These are phyloP conservation scores for Apamea monoglypha DNA, from an alignment of 2,888 invertebrate species.

Conservation along the genomic window DNA sequence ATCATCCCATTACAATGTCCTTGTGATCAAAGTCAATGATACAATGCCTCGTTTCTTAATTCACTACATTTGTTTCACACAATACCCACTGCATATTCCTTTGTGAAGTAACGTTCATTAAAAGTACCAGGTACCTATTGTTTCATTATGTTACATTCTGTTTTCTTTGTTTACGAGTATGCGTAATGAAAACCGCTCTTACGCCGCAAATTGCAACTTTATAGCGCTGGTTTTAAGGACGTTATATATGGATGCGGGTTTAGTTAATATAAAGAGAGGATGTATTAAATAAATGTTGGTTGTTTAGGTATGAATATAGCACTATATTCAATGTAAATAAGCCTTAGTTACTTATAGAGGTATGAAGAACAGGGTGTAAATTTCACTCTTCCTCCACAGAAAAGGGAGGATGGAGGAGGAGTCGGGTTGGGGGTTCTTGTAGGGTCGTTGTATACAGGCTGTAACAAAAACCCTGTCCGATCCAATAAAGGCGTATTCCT, in stretches of 20 bases:
- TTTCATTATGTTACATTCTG: constrained; percentile 63
- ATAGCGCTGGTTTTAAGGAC: constrained; percentile 40
- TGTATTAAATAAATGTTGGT: constrained; percentile 23
- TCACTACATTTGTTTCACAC: constrained; percentile 47
- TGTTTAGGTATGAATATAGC: neutral
- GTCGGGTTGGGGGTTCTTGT: too few relatives aligned
- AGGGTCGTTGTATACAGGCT: too few relatives aligned
- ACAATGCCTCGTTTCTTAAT: constrained; percentile 51
- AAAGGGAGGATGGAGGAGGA: too few relatives aligned
- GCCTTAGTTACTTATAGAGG: neutral
- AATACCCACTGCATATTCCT: constrained; percentile 44
- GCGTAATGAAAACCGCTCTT: constrained; percentile 71
- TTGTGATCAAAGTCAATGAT: constrained; percentile 6
- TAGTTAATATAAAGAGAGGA: neutral
- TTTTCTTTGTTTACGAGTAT: constrained; percentile 70
- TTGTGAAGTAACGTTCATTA: constrained; percentile 51
- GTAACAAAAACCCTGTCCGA: too few relatives aligned
- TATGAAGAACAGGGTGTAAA: too few relatives aligned
- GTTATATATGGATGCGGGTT: neutral
- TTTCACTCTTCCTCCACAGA: too few relatives aligned
- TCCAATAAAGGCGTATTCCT: too few relatives aligned
- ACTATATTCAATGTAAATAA: neutral
- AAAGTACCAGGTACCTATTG: constrained; percentile 60
- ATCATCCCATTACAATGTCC: neutral
- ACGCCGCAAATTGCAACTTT: constrained; percentile 62